Evolutionary conservation across 2,113 vertebrate species (phyloP), one percentile per base, ranked within the genome.

Genomic region (Tupaia tana): DNA sequence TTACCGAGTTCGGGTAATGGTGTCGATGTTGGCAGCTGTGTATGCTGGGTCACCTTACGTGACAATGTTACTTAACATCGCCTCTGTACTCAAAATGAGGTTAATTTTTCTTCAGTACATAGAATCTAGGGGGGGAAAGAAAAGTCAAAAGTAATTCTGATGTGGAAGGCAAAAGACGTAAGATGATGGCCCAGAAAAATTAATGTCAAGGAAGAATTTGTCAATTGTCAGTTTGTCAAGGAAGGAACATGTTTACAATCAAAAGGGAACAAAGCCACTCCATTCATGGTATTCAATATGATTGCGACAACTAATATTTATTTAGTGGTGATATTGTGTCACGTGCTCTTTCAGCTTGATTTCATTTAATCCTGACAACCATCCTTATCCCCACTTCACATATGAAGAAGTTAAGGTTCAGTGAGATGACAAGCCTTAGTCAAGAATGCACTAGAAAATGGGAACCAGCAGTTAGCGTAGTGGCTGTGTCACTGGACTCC

Each of bases 21-120:
- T 1, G 0, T n/a, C 1, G 15, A 24, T 52, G 14, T 9, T 0
- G 58, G 15, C 7, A 11, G 11, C 1, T 1, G 4, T 4, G 1
- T 4, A 22, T 0, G 1, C 13, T 29, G 20, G 19, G 22, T 56
- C 75, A 59, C 27, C 10, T 86, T 56, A 25, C 67, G 43, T 59
- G 22, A 61, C 10, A 13, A 7, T 11, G 18, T 79, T 29, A 61
- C 12, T 25, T 61, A 16, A 64, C 19, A 12, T 77, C 58, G 63
- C 86, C 22, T 91, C 89, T 25, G 66, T 43, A 58, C 20, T 64
- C 56, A 43, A 59, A 93, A 81, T 10, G 12, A 69, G 7, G 12
- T 29, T 90, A n/a, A 61, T 80, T 78, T 69, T 86, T 66, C 43
- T 91, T 69, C 43, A 59, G 10, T 52, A 56, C 67, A 71, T 3